Conservation (phyloP, 2,797 vertebrate genomes). For the Pelodytes ibericus region DNA sequence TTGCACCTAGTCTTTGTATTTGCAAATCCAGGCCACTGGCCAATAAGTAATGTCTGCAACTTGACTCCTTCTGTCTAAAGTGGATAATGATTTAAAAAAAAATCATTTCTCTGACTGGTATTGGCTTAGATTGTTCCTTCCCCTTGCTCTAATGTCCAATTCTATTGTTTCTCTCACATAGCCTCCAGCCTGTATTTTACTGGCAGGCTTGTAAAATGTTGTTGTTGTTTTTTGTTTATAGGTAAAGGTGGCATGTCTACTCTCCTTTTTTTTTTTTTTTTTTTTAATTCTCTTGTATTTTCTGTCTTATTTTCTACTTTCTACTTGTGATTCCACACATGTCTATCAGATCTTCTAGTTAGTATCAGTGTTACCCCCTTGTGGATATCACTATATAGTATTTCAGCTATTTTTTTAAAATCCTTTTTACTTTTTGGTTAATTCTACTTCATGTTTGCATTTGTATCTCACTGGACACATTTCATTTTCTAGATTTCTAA, state of each 20-base stretch:
- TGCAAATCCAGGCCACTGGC: conserved; percentile 22
- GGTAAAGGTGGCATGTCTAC: too few relatives aligned
- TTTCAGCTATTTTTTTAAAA: too few relatives aligned
- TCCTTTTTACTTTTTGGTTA: background rate
- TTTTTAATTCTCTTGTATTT: background rate
- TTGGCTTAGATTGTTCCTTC: background rate
- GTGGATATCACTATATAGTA: too few relatives aligned
- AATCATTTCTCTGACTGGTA: background rate
- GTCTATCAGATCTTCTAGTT: too few relatives aligned
- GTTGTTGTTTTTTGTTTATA: background rate
- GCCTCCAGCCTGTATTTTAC: too few relatives aligned
- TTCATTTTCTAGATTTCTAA: background rate
- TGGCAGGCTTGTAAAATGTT: too few relatives aligned
- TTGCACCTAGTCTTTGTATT: conserved; percentile 32
- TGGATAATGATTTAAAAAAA: conserved; percentile 26
- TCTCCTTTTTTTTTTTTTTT: background rate
- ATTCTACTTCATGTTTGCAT: background rate
- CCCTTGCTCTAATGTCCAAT: background rate
- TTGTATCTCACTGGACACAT: background rate
- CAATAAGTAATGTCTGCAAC: conserved; percentile 39
- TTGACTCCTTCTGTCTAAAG: conserved; percentile 17
- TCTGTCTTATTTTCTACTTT: background rate
- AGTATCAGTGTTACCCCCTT: too few relatives aligned
- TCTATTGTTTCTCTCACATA: background rate
- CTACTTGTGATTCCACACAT: background rate